These are phyloP conservation scores for Copsychus sechellarum DNA, from an alignment of 2,113 vertebrate genomes.

Conservation along the genomic window DNA sequence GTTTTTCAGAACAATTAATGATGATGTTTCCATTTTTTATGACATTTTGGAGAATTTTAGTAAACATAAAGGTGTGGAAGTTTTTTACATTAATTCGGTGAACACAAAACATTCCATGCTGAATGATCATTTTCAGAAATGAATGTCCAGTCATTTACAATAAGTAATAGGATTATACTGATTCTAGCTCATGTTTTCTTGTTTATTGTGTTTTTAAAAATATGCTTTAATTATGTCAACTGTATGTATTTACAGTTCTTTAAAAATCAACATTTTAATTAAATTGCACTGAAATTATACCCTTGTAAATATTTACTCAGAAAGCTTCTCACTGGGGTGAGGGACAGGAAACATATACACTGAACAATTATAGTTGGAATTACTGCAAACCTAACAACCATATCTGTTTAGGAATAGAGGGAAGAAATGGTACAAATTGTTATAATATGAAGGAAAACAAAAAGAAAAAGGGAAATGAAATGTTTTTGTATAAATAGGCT, in stretches of 20 bases:
- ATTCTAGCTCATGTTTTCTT: neutral
- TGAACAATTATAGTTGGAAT: neutral
- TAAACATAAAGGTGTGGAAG: neutral
- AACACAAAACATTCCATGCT: neutral
- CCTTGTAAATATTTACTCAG: constrained; percentile 36
- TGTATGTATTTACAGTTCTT: neutral
- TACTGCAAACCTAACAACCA: neutral
- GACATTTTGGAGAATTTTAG: neutral
- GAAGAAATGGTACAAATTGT: neutral
- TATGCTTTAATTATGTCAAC: neutral
- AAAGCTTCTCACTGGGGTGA: neutral
- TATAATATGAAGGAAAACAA: neutral
- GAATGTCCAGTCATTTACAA: neutral
- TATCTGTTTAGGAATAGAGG: neutral
- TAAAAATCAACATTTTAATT: constrained; percentile 36
- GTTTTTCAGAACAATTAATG: neutral
- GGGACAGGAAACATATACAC: neutral
- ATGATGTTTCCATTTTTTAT: neutral
- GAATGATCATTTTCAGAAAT: neutral
- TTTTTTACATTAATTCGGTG: neutral
- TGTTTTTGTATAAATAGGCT: neutral
- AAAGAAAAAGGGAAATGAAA: neutral
- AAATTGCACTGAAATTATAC: neutral
- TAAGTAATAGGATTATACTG: neutral
- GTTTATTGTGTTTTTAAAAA: neutral